A percentile compares a stretch with the other conserved stretches of the same genome.
Conservation (phyloP, 2,797 vertebrate genomes). For the Nannoperca obscura region DNA sequence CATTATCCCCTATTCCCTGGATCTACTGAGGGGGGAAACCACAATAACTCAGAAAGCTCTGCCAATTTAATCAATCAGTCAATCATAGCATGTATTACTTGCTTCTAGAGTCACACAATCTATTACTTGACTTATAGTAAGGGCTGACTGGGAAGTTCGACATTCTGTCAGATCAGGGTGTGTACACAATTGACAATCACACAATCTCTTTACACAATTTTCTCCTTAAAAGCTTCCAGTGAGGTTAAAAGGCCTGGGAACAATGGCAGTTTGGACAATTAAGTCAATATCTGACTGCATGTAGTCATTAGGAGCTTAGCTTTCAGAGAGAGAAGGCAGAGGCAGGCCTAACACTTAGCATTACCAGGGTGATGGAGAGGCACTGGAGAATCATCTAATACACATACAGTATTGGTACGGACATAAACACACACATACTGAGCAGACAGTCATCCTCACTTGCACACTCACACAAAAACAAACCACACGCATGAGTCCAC, state of each 20-base stretch:
- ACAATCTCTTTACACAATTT: constrained; percentile 64
- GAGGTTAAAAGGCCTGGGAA: constrained; percentile 68
- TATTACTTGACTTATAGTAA: constrained; percentile 57
- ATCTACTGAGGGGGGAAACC: constrained; percentile 2
- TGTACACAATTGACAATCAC: constrained; percentile 66
- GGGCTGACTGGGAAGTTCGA: constrained; percentile 56
- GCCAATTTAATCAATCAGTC: constrained; percentile 52
- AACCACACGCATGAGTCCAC: constrained; percentile 25
- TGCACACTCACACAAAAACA: neutral
- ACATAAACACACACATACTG: constrained; percentile 4
- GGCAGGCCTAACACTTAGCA: constrained; percentile 56
- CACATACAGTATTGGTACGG: constrained; percentile 22
- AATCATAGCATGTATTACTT: constrained; percentile 46
- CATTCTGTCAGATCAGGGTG: constrained; percentile 64
- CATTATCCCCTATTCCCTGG: constrained; percentile 32
- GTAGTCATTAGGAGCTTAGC: constrained; percentile 79
- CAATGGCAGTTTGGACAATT: constrained; percentile 72
- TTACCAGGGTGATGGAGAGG: constrained; percentile 67
- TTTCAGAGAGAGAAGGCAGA: constrained; percentile 58
- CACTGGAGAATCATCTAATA: constrained; percentile 62
- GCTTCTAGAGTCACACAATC: constrained; percentile 35
- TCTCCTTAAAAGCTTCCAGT: constrained; percentile 63
- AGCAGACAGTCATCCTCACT: constrained; percentile 21
- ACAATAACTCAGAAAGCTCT: constrained; percentile 28
- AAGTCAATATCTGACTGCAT: constrained; percentile 79